Evolutionary conservation across 2,797 vertebrate genomes (phyloP), one percentile per base, ranked within the genome.

Genomic region (Pseudochaenichthys georgianus): DNA sequence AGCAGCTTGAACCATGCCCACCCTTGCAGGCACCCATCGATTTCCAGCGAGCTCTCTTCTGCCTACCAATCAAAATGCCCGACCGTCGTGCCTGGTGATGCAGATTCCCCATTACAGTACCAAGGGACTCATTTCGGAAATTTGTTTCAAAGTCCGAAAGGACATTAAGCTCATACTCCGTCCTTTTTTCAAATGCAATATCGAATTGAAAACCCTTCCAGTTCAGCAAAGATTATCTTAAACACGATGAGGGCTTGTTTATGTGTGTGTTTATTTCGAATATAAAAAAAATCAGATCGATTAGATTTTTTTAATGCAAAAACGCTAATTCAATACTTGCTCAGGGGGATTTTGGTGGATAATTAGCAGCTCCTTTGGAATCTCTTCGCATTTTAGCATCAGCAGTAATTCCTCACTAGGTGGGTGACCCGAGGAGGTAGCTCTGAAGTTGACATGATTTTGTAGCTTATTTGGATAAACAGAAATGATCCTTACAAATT

Each of bases 21-120:
- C 71, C 84, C 84, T 88, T 59, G 66, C 83, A 91, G 87, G 82
- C 70, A 62, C 21, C 67, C 75, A 94, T 93, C 76, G 88, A 92
- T 90, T 64, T 34, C 71, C 54, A 60, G 77, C 10, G 4, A 74
- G 66, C 64, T 21, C 13, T 73, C 73, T 72, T 60, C 67, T 8
- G 46, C 68, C 79, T 81, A 78, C 80, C 84, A 78, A 86, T 87
- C 82, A 87, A 81, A 86, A 84, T 41, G 63, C 54, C 73, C 78
- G 80, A 89, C 88, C 73, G 76, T 42, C 74, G 52, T 34, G 70
- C 78, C 70, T 65, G 61, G 10, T 9, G 68, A 80, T 75, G 73
- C 70, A 78, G 81, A 74, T 70, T 53, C 41, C 31, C 45, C 1
- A 13, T n/a, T 71, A 84, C 59, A 70, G 77, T 46, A 72, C 66